Percentiles rank a stretch among this genome's conserved stretches.
These are phyloP conservation scores for Acanthococcus lagerstroemiae DNA, from an alignment of 2,888 invertebrate genomes.

Conservation along the genomic window DNA sequence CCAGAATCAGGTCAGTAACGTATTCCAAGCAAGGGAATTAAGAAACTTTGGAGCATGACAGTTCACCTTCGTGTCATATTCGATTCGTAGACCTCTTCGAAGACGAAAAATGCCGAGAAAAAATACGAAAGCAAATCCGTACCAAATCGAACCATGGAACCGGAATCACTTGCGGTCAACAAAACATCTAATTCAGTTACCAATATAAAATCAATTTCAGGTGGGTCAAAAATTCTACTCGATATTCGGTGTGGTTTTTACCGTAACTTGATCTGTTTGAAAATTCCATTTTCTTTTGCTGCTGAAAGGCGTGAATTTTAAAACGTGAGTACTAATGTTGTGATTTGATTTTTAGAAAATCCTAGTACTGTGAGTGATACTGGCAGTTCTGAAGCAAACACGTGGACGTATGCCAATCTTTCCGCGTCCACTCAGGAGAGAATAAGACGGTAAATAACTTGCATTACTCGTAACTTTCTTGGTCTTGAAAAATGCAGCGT, in stretches of 20 bases:
- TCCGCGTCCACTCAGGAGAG: constrained; percentile 53
- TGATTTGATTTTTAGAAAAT: too few species aligned
- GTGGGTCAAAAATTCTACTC: background rate
- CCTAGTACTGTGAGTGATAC: too few species aligned
- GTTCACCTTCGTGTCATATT: too few species aligned
- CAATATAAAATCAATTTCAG: background rate
- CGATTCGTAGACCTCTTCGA: background rate
- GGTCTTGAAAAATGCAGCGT: too few species aligned
- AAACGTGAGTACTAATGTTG: too few species aligned
- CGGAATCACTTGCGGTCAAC: background rate
- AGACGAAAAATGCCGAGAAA: background rate
- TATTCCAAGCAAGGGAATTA: background rate
- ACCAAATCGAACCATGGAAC: background rate
- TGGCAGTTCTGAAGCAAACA: constrained; percentile 44
- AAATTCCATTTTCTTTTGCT: background rate
- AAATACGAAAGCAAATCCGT: constrained; percentile 3
- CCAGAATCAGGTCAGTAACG: background rate
- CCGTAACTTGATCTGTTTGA: background rate
- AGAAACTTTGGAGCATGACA: too few species aligned
- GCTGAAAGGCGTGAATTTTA: too few species aligned
- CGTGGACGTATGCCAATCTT: constrained; percentile 51
- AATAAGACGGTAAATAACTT: constrained; percentile 45
- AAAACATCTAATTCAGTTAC: constrained; percentile 3
- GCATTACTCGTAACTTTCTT: background rate
- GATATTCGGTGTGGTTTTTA: background rate